These are phyloP conservation scores for Hyphantria cunea DNA, from an alignment of 1,140 invertebrate genomes.

Conservation along the genomic window DNA sequence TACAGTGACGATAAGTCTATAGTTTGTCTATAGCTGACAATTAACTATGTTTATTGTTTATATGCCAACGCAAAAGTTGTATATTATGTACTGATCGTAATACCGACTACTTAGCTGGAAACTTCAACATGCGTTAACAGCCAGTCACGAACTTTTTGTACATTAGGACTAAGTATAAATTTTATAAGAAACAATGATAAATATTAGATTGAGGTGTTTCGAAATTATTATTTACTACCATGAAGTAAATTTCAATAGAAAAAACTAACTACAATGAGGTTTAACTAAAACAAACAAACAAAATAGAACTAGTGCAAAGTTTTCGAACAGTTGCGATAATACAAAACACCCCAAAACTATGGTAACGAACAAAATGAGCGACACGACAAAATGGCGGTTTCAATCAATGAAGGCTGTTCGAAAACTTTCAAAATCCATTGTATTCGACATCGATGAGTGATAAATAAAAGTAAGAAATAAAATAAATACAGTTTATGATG, in stretches of 20 bases:
- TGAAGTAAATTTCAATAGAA: neutral
- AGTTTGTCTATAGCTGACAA: neutral
- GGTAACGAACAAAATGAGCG: constrained; percentile 51
- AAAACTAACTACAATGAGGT: constrained; percentile 19
- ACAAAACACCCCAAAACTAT: constrained; percentile 67
- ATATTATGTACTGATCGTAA: too few relatives aligned
- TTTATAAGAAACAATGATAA: too few relatives aligned
- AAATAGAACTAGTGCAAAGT: constrained; percentile 80
- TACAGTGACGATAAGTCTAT: neutral
- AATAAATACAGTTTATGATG: constrained; percentile 58
- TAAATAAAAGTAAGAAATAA: constrained; percentile 57
- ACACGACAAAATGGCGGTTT: constrained; percentile 77
- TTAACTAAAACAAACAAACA: constrained; percentile 42
- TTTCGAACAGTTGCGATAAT: constrained; percentile 83
- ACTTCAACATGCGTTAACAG: too few relatives aligned
- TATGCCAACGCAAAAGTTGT: too few relatives aligned
- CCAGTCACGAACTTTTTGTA: too few relatives aligned
- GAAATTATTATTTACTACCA: too few relatives aligned
- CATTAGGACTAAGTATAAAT: too few relatives aligned
- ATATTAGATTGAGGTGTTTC: constrained; percentile 15
- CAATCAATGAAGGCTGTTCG: constrained; percentile 86
- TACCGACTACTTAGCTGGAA: too few relatives aligned
- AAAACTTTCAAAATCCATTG: constrained; percentile 83
- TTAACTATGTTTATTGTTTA: too few relatives aligned
- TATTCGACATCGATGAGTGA: constrained; percentile 53